Evolutionary conservation across 2,888 invertebrate genomes (phyloP), one percentile per base, ranked within the genome.

Genomic region (Lepidocyrtoides sp.): DNA sequence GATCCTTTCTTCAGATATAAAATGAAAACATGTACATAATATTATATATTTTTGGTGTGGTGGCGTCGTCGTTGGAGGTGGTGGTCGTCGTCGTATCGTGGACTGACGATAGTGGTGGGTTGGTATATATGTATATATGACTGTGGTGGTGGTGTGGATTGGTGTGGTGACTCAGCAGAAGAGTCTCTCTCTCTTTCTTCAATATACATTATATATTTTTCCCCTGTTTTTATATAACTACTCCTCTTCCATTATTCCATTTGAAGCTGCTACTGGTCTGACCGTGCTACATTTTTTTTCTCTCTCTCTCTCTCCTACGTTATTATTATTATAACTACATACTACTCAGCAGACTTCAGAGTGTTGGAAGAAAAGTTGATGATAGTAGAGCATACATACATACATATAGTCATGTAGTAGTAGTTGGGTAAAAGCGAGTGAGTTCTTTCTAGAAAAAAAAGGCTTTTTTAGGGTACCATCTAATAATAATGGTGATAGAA

Each of bases 151-250:
- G 63, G 41, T 29, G 32, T 41, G 5, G 41, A 10, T 41, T 69
- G 69, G n/a, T 7, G 51, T 87, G 88, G 88, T 89, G 89, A 89
- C 57, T 89, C 89, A 89, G 89, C 89, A 89, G 20, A 89, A 89
- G 89, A 87, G 63, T 2, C 69, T 20, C 69, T 69, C 0, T 32
- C 20, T 48, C n/a, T 20, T 57, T 23, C 17, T 63, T 63, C n/a
- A n/a, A n/a, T n/a, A n/a, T n/a, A n/a, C n/a, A 54, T 54, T 8
- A 54, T 54, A 60, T 17, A 23, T 60, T 60, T 20, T 26, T 14
- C 41, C 10, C 60, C 7, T 57, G 10, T 23, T 57, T 23, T 63
- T n/a, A n/a, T n/a, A 48, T 12, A 12, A 36, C 36, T 51, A 4
- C 14, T 2, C 51, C 2, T 8, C n/a, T 51, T 60, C 36, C 10